Conservation (phyloP, 2,797 vertebrate species). For the Leucoraja ocellata region DNA sequence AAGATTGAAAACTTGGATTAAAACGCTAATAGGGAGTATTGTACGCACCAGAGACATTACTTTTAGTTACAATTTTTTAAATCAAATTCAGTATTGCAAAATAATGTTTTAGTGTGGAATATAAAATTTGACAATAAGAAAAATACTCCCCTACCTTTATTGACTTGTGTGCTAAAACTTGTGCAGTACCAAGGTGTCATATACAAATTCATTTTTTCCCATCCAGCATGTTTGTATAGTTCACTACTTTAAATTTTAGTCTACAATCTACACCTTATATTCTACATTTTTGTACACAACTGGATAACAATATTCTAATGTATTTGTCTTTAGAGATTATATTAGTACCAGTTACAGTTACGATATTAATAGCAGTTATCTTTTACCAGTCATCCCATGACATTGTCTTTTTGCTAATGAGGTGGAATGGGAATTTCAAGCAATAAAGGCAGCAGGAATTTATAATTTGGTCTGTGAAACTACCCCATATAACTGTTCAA, state of each 20-base stretch:
- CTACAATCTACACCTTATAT: background rate
- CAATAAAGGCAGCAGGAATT: slow-evolving; percentile 16
- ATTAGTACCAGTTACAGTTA: background rate
- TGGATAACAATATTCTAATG: background rate
- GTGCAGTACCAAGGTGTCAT: background rate
- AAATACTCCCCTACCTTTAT: background rate
- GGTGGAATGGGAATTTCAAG: slow-evolving; percentile 18
- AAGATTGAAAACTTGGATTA: too few species aligned
- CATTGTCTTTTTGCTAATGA: background rate
- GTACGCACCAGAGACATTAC: too few species aligned
- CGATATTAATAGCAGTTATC: background rate
- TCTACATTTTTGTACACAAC: background rate
- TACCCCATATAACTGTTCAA: background rate
- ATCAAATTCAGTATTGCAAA: background rate
- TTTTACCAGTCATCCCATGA: background rate
- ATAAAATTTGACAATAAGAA: background rate
- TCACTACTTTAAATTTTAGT: background rate
- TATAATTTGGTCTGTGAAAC: background rate
- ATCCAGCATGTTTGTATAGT: background rate
- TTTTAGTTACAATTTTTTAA: too few species aligned
- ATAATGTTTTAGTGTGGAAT: background rate
- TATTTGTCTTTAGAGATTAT: background rate
- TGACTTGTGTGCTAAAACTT: background rate
- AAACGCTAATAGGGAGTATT: too few species aligned
- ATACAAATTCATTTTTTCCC: background rate